These are phyloP conservation scores for Acromyrmex charruanus DNA, from an alignment of 1,140 invertebrate species.

Conservation along the genomic window DNA sequence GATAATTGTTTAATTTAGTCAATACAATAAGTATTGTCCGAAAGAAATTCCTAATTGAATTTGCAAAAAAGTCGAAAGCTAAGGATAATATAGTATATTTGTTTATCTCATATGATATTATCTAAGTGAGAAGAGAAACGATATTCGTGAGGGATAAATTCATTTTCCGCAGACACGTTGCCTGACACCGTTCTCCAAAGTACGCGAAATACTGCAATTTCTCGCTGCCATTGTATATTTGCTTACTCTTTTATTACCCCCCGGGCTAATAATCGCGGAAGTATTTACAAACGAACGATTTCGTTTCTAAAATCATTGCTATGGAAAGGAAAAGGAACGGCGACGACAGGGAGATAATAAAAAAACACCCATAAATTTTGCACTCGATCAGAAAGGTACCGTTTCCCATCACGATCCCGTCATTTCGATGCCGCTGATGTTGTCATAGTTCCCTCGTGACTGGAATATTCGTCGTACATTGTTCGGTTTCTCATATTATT, in stretches of 20 bases:
- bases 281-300: slow-evolving; percentile 21
- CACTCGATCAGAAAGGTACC: slow-evolving; percentile 21
- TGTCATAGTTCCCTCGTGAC: slow-evolving; percentile 13
- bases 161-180: background rate
- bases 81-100: background rate
- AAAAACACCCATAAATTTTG: slow-evolving; percentile 30
- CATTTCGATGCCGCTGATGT: slow-evolving; percentile 2
- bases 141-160: slow-evolving; percentile 22
- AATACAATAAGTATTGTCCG: background rate
- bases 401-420: slow-evolving; percentile 44
- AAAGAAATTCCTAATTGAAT: background rate
- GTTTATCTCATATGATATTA: background rate
- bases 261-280: background rate
- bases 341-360: slow-evolving; percentile 17
- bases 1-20: background rate
- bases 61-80: background rate
- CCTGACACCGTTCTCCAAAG: background rate
- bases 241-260: background rate
- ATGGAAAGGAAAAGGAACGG: slow-evolving; percentile 13
- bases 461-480: slow-evolving; percentile 3
- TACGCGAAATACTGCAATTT: slow-evolving; percentile 15
- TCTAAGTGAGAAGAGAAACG: background rate
- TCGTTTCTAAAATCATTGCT: background rate
- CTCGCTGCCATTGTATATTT: slow-evolving; percentile 13
- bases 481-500: background rate